phyloP scores from a whole-genome alignment of 2,888 invertebrate species.

The Drosophila peninsularis region DNA sequence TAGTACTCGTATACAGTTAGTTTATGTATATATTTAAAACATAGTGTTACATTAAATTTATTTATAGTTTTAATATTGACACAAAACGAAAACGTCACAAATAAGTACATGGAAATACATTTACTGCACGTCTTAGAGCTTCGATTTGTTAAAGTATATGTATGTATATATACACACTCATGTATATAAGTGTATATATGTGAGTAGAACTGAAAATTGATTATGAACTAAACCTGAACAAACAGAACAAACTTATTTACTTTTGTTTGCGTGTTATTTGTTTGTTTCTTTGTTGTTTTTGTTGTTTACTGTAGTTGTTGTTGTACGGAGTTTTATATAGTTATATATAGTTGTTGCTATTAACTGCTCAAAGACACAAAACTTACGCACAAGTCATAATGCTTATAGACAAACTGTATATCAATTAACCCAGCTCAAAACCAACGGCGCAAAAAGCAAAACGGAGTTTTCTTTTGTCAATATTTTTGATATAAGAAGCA shows the following conservation, averaged over 20 bases:
- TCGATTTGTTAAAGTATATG: conserved; percentile 75
- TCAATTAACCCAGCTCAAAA: conserved; percentile 82
- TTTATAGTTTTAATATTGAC: conserved; percentile 38
- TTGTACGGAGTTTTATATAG: conserved; percentile 19
- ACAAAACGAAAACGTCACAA: conserved; percentile 65
- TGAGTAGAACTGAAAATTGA: conserved; percentile 53
- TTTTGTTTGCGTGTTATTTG: conserved; percentile 57
- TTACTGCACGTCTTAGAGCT: conserved; percentile 84
- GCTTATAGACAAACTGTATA: conserved; percentile 22
- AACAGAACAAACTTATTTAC: conserved; percentile 61
- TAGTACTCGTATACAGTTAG: conserved; percentile 23
- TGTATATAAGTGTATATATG: conserved; percentile 33
- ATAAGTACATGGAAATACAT: conserved; percentile 73
- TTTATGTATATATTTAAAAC: conserved; percentile 30
- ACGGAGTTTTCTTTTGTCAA: conserved; percentile 27
- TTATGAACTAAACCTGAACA: conserved; percentile 54
- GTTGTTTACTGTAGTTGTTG: conserved; percentile 32
- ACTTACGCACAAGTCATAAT: conserved; percentile 34
- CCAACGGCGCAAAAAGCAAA: conserved; percentile 77
- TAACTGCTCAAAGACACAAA: conserved; percentile 34
- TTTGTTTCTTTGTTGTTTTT: conserved; percentile 25
- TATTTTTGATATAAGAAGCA: conserved; percentile 19
- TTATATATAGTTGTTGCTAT: conserved; percentile 22
- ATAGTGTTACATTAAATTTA: conserved; percentile 49
- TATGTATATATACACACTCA: conserved; percentile 48